These are phyloP conservation scores for Catharus minimus DNA, from an alignment of 2,113 vertebrate species.

Conservation along the genomic window DNA sequence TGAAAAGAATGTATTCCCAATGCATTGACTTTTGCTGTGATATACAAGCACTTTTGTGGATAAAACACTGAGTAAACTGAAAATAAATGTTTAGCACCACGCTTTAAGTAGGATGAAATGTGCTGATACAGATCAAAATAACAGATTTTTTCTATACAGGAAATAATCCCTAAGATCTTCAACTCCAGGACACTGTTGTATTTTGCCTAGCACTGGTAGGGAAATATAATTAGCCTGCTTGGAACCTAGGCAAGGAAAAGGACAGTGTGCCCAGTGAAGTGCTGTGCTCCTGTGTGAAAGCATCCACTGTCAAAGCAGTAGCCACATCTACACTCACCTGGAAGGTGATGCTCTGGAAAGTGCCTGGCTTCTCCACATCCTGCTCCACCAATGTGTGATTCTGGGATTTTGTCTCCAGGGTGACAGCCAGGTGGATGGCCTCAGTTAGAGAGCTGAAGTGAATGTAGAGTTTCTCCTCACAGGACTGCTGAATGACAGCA, in stretches of 20 bases:
- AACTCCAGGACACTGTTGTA: background rate
- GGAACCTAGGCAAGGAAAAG: background rate
- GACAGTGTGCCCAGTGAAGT: background rate
- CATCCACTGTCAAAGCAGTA: background rate
- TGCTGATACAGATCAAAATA: background rate
- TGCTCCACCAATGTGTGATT: constrained; percentile 41
- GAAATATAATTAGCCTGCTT: background rate
- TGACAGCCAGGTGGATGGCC: background rate
- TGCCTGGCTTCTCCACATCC: constrained; percentile 37
- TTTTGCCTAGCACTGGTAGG: background rate
- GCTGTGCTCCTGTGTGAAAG: background rate
- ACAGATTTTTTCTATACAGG: background rate
- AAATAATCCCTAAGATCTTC: background rate
- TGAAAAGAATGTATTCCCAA: background rate
- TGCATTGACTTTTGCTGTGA: background rate
- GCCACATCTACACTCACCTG: background rate
- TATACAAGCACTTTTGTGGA: background rate
- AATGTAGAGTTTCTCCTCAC: constrained; percentile 33
- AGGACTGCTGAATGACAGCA: constrained; percentile 18
- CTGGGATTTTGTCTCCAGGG: background rate
- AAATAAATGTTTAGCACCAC: background rate
- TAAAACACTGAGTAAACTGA: background rate
- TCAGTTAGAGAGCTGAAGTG: constrained; percentile 32
- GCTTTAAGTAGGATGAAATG: background rate
- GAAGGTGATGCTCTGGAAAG: constrained; percentile 22